Conservation (phyloP, 2,888 invertebrate species). For the Pherbina coryleti region DNA sequence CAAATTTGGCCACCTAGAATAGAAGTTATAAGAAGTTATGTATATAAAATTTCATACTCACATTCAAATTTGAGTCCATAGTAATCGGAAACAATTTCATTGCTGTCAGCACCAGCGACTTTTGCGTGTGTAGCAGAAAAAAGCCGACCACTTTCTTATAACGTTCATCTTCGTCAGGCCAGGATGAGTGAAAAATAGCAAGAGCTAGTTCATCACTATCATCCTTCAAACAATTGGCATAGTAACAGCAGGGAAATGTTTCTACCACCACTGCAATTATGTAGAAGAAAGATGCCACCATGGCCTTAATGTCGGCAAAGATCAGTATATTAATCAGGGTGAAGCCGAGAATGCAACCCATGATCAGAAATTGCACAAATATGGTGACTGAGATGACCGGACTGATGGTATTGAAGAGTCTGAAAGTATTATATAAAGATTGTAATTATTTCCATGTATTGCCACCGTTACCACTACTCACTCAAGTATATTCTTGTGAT, state of each 20-base stretch:
- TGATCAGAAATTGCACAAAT: slow-evolving; percentile 58
- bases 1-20: slow-evolving; percentile 56
- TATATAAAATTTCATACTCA: no score
- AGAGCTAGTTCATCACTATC: slow-evolving; percentile 54
- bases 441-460: neutral
- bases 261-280: slow-evolving; percentile 53
- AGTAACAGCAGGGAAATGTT: slow-evolving; percentile 58
- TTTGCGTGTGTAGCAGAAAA: slow-evolving; percentile 56
- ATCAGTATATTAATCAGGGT: slow-evolving; percentile 55
- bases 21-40: slow-evolving; percentile 20
- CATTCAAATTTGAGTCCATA: slow-evolving; percentile 56
- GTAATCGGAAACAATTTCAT: slow-evolving; percentile 58
- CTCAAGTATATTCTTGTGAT: slow-evolving; percentile 57
- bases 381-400: slow-evolving; percentile 58
- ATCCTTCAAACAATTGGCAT: slow-evolving; percentile 54
- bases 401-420: slow-evolving; percentile 52
- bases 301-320: slow-evolving; percentile 51
- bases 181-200: slow-evolving; percentile 58
- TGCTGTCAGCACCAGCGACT: slow-evolving; percentile 55
- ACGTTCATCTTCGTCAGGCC: slow-evolving; percentile 52
- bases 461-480: slow-evolving; percentile 35
- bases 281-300: slow-evolving; percentile 51
- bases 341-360: slow-evolving; percentile 55
- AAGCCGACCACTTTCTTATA: slow-evolving; percentile 52
- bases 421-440: slow-evolving; percentile 13